Conservation (phyloP, 92 coral and sea anemone species). For the Phenganax subtilis region DNA sequence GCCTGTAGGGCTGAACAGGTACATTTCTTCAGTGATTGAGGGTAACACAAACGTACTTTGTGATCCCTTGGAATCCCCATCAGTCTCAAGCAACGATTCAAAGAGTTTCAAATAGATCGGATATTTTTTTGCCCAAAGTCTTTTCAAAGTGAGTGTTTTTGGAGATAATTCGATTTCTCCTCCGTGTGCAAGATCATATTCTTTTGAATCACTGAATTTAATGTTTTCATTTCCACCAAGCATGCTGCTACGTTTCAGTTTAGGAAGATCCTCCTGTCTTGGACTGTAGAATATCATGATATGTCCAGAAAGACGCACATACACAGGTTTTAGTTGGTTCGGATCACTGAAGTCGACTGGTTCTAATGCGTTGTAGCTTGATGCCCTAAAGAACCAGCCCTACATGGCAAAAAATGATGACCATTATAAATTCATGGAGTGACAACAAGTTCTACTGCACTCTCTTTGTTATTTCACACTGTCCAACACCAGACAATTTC, state of each 20-base stretch:
- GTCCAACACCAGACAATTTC: no score
- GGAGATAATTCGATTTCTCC: constrained; percentile 71
- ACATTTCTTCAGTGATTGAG: constrained; percentile 28
- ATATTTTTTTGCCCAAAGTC: constrained; percentile 89
- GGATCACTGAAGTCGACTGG: constrained; percentile 69
- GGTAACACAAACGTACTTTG: constrained; percentile 22
- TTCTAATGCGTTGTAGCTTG: constrained; percentile 57
- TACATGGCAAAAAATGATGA: constrained; percentile 27
- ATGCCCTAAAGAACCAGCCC: constrained; percentile 96
- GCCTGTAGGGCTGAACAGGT: constrained; percentile 64
- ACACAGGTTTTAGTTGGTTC: constrained; percentile 49
- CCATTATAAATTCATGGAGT: neutral
- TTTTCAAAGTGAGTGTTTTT: constrained; percentile 57
- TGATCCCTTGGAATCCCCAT: neutral
- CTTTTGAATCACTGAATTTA: constrained; percentile 56
- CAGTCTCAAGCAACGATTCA: neutral
- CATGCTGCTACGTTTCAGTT: constrained; percentile 65
- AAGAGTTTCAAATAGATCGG: constrained; percentile 52
- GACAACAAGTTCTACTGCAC: no score
- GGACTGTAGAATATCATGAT: constrained; percentile 74
- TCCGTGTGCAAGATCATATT: constrained; percentile 56
- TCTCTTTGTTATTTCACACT: no score
- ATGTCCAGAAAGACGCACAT: constrained; percentile 58
- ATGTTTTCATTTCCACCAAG: constrained; percentile 51
- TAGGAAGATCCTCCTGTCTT: constrained; percentile 56